These are phyloP conservation scores for Porites divaricata DNA, from an alignment of 92 coral and sea anemone species.

Conservation along the genomic window DNA sequence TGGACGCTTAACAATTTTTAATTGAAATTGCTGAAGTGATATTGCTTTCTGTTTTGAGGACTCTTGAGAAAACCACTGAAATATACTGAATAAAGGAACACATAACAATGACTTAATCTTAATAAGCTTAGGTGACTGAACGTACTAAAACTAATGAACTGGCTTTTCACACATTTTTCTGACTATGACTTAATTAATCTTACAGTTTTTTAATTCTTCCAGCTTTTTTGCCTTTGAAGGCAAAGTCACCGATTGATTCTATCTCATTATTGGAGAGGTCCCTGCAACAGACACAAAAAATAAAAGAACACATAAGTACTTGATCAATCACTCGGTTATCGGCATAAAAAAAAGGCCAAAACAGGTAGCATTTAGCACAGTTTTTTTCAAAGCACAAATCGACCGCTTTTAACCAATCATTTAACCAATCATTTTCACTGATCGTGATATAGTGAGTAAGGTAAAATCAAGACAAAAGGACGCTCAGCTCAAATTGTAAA, in stretches of 20 bases:
- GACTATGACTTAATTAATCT: conserved; percentile 53
- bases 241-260: conserved; percentile 57
- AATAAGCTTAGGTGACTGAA: too few relatives aligned
- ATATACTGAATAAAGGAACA: too few relatives aligned
- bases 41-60: conserved; percentile 1
- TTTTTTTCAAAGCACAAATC: not conserved
- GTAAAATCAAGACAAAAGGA: not conserved
- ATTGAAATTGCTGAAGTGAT: not conserved
- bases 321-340: not conserved
- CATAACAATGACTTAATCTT: too few relatives aligned
- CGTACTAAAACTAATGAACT: too few relatives aligned
- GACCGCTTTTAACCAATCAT: not conserved
- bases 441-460: not conserved
- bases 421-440: not conserved
- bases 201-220: conserved; percentile 76
- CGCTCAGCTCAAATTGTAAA: not conserved
- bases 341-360: not conserved
- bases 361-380: not conserved
- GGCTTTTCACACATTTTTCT: not conserved
- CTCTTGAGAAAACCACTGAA: conserved; percentile 12
- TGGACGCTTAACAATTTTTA: not conserved
- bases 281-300: conserved; percentile 46
- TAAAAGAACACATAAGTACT: not conserved
- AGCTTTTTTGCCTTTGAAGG: conserved; percentile 63
- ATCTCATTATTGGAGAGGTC: conserved; percentile 76